A percentile compares a stretch with the other conserved stretches of the same genome.
Conservation (phyloP, 2,797 vertebrate species). For the Pampus argenteus region DNA sequence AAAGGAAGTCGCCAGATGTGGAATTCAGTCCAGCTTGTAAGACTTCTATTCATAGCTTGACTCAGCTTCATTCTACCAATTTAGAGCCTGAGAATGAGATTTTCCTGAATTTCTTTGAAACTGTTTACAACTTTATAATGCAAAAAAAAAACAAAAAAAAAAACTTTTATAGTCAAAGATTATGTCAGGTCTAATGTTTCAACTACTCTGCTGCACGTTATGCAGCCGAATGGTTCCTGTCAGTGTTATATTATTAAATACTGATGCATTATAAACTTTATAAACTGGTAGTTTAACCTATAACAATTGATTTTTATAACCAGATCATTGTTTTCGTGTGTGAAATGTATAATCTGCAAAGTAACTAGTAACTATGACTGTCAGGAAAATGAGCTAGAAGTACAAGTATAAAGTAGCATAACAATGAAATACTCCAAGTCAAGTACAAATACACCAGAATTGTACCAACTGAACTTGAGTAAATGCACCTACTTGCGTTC, state of each 20-base stretch:
- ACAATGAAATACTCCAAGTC: neutral
- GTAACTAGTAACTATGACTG: neutral
- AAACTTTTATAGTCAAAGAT: neutral
- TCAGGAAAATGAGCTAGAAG: neutral
- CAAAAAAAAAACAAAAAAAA: neutral
- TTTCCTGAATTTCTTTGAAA: conserved; percentile 10
- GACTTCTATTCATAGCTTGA: conserved; percentile 64
- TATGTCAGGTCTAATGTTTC: neutral
- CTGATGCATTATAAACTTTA: too few relatives aligned
- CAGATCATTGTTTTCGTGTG: neutral
- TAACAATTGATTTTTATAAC: too few relatives aligned
- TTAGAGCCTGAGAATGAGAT: neutral
- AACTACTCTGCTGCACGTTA: too few relatives aligned
- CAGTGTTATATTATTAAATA: too few relatives aligned
- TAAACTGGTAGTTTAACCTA: too few relatives aligned
- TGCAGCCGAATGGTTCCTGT: too few relatives aligned
- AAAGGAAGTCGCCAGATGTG: conserved; percentile 60
- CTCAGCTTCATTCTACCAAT: conserved; percentile 24
- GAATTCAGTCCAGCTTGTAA: conserved; percentile 50
- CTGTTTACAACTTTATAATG: neutral
- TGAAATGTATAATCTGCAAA: neutral
- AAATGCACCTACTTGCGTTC: neutral
- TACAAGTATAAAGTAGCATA: neutral
- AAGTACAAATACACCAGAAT: neutral
- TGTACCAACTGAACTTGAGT: neutral